A percentile compares a stretch with the other conserved stretches of the same genome.
Evolutionary conservation across 2,113 vertebrate genomes (phyloP).

Genomic region (Brachyhypopomus gauderio): DNA sequence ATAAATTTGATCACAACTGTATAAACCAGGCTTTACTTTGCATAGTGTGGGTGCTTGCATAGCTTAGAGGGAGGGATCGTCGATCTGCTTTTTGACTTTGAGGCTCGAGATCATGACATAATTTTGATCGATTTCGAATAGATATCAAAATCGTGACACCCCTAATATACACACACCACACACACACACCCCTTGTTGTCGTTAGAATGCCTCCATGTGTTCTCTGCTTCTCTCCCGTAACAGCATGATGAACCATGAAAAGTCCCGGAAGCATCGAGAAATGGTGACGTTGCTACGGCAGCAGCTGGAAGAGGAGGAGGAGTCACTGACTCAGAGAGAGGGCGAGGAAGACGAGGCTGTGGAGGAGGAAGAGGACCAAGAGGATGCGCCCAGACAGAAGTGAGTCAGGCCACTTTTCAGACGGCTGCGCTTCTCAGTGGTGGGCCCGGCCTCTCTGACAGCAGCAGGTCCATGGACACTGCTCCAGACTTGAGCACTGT

Average conservation of each 20-base stretch:
- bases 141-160: too few relatives aligned
- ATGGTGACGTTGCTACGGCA: constrained; percentile 88
- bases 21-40: too few relatives aligned
- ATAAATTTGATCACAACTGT: too few relatives aligned
- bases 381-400: constrained; percentile 80
- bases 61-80: too few relatives aligned
- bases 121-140: too few relatives aligned
- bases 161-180: not conserved
- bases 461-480: too few relatives aligned
- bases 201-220: not conserved
- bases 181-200: not conserved
- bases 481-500: too few relatives aligned
- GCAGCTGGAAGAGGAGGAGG: constrained; percentile 87
- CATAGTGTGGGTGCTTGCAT: too few relatives aligned
- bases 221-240: constrained; percentile 19
- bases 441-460: too few relatives aligned
- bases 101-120: too few relatives aligned
- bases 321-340: constrained; percentile 62
- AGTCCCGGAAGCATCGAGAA: constrained; percentile 94
- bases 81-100: too few relatives aligned
- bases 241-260: constrained; percentile 94
- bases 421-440: too few relatives aligned
- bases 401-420: constrained; percentile 64
- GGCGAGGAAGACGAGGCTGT: constrained; percentile 59
- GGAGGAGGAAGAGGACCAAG: constrained; percentile 67